Evolutionary conservation across 1,140 invertebrate species (phyloP).

Genomic region (Tetraneura akinire): DNA sequence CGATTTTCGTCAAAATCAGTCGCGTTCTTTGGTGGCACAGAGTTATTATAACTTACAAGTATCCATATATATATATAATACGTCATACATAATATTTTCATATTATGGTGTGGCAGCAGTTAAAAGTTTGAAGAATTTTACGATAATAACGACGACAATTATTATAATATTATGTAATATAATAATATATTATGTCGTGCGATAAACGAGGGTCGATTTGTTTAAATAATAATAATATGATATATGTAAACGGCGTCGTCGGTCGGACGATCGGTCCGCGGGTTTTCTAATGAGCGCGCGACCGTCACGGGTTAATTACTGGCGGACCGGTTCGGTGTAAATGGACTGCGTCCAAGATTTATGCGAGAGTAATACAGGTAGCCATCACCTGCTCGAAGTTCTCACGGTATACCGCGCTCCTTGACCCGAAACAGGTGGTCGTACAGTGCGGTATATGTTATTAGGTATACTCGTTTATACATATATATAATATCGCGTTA

Average conservation of each 20-base stretch:
- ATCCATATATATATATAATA: too few relatives aligned
- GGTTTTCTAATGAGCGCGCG: constrained; percentile 41
- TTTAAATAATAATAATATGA: background rate
- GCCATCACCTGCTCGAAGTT: constrained; percentile 43
- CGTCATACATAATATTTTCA: too few relatives aligned
- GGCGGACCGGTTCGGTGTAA: constrained; percentile 40
- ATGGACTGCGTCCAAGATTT: constrained; percentile 41
- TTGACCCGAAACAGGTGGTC: constrained; percentile 48
- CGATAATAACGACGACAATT: too few relatives aligned
- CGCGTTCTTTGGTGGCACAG: too few relatives aligned
- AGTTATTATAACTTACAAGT: too few relatives aligned
- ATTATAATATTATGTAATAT: too few relatives aligned
- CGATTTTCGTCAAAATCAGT: too few relatives aligned
- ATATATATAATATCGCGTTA: background rate
- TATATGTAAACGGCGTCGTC: constrained; percentile 7
- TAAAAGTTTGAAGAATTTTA: too few relatives aligned
- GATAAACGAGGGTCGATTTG: background rate
- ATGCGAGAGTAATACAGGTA: constrained; percentile 50
- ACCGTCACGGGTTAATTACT: constrained; percentile 44
- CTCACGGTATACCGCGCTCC: constrained; percentile 45
- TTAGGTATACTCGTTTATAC: background rate
- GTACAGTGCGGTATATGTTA: background rate
- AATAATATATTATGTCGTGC: background rate
- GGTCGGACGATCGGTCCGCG: background rate
- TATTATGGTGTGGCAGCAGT: too few relatives aligned